Evolutionary conservation across 2,888 invertebrate species (phyloP).

Genomic region (Hedychridium roseum): DNA sequence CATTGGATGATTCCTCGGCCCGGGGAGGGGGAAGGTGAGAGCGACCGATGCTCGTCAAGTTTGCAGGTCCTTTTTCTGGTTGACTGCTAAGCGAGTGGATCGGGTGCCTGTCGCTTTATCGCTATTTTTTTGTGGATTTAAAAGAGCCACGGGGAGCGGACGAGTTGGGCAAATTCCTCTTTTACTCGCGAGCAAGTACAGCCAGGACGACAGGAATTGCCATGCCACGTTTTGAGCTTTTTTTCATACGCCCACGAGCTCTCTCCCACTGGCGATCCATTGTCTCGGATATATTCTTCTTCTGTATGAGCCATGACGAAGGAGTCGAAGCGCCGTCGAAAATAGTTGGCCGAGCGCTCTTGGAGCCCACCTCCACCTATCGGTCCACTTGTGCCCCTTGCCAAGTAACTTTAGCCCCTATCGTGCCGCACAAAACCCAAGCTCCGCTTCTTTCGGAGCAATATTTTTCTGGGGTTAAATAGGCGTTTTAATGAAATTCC

Average conservation of each 20-base stretch:
- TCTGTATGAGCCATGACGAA: slow-evolving; percentile 37
- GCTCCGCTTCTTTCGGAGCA: slow-evolving; percentile 24
- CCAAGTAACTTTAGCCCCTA: too few species aligned
- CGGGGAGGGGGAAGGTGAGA: background rate
- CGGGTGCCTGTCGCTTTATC: slow-evolving; percentile 1
- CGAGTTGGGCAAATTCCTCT: slow-evolving; percentile 25
- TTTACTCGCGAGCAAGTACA: slow-evolving; percentile 15
- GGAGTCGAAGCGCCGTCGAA: slow-evolving; percentile 37
- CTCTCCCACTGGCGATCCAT: slow-evolving; percentile 31
- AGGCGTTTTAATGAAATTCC: too few species aligned
- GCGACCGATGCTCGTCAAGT: background rate
- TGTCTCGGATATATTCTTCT: slow-evolving; percentile 40
- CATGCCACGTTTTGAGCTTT: slow-evolving; percentile 28
- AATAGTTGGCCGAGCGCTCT: slow-evolving; percentile 32
- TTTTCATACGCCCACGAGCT: slow-evolving; percentile 33
- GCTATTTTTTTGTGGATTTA: slow-evolving; percentile 11
- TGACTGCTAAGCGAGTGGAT: slow-evolving; percentile 6
- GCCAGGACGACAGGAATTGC: slow-evolving; percentile 28
- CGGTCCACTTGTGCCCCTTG: too few species aligned
- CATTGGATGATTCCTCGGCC: too few species aligned
- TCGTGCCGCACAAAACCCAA: too few species aligned
- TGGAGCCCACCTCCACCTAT: too few species aligned
- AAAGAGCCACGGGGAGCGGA: slow-evolving; percentile 7
- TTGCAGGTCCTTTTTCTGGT: slow-evolving; percentile 4
- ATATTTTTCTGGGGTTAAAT: too few species aligned